Evolutionary conservation across 2,113 vertebrate species (phyloP), one percentile per base, ranked within the genome.

Genomic region (Sinocyclocheilus anophthalmus): DNA sequence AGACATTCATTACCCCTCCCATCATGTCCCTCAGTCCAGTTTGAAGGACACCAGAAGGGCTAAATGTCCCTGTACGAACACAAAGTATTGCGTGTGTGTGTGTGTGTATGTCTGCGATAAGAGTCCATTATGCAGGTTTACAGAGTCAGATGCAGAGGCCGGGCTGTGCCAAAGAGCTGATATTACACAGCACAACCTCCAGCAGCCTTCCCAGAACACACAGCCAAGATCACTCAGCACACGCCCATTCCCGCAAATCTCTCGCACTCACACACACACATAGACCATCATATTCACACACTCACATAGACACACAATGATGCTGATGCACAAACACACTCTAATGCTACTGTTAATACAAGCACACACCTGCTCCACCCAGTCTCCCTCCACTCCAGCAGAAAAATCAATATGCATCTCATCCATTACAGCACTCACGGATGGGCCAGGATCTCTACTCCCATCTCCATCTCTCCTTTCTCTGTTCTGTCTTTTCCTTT

Each of bases 341-440:
- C 65, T 84, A 61, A 84, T 70, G 90, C 87, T 48, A 61, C 76
- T 75, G 22, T 22, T 79, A 72, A 84, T 82, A 76, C 90, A 88
- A 18, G 70, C 81, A 75, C 85, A 81, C 87, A 57, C 65, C 87
- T 67, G 55, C 84, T 90, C 84, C 48, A 59, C 75, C 81, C 86
- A 72, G 50, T 69, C 30, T 67, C 18, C 48, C 67, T 42, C 67
- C 76, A 81, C 70, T 77, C 80, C 80, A 57, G 39, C 45, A 76
- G 57, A 30, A 90, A 91, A 93, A 92, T 92, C 90, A 88, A 88
- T 91, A 88, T 90, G 83, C 90, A 91, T 91, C 87, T 88, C 90
- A 93, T 92, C 90, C 87, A 81, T 93, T 93, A 92, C 84, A 55
- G 75, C 78, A 76, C 86, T 87, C 90, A 83, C 2, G 24, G 77